A percentile compares a stretch with the other conserved stretches of the same genome.
phyloP scores from a whole-genome alignment of 2,888 invertebrate species.

The Corbicula japonica region DNA sequence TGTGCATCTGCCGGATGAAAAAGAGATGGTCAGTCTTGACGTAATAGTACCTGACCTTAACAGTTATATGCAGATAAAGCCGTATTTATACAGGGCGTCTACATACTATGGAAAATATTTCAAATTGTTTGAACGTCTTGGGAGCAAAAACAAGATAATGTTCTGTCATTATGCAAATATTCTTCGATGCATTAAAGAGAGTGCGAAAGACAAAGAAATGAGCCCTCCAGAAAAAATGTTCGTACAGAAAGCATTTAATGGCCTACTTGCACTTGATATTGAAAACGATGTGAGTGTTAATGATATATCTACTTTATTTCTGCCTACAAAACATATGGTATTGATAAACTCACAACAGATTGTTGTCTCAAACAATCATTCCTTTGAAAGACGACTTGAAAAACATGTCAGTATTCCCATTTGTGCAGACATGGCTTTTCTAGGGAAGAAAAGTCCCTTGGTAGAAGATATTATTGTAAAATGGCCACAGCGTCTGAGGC shows the following conservation, averaged over 20 bases:
- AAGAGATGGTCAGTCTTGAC: not conserved
- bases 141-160: conserved; percentile 12
- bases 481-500: conserved; percentile 6
- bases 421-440: not conserved
- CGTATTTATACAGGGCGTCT: conserved; percentile 52
- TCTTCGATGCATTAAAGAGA: conserved; percentile 14
- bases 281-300: not conserved
- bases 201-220: not conserved
- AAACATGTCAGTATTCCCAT: not conserved
- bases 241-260: conserved; percentile 8
- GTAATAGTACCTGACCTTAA: conserved; percentile 37
- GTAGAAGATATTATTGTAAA: conserved; percentile 2
- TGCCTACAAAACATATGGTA: conserved; percentile 8
- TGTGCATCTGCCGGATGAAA: conserved; percentile 30
- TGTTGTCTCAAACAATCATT: conserved; percentile 8
- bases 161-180: conserved; percentile 27
- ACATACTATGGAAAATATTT: conserved; percentile 36
- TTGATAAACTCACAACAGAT: conserved; percentile 2
- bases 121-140: conserved; percentile 49
- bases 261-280: not conserved
- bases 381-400: not conserved
- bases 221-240: not conserved
- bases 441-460: not conserved
- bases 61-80: conserved; percentile 38
- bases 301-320: not conserved